Evolutionary conservation across 2,797 vertebrate species (phyloP), one percentile per base, ranked within the genome.

Genomic region (Ambastaia sidthimunki): DNA sequence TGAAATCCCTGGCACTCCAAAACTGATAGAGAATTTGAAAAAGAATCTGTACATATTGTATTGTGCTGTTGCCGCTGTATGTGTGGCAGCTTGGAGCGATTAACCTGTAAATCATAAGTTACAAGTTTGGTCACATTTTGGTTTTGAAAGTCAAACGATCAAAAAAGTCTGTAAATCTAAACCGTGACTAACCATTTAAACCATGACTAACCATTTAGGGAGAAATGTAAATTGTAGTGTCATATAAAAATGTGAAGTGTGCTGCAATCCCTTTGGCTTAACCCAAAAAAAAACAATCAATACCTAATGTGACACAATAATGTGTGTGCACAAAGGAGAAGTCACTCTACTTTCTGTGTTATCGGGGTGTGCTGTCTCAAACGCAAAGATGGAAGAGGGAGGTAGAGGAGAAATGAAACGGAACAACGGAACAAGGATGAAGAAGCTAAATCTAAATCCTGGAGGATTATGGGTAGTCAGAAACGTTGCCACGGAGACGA

Each of bases 291-390:
- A 60, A 63, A 75, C 74, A 63, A 77, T 67, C 28, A 72, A 72
- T 48, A 78, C 48, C 68, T 25, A 18, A 78, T 71, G 50, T 55
- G 48, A 80, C 59, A 19, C 71, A 80, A 57, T 63, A 74, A 65
- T 76, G 71, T 71, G 74, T 47, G 63, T 55, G 37, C 71, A 78
- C 80, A 81, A 80, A 76, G 82, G 63, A 69, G 76, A 78, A 74
- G 70, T 75, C 78, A 86, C 86, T 90, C 82, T 81, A 82, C 83
- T 86, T 82, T 72, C 86, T 87, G 54, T 90, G 91, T 88, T 90
- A 90, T 88, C 70, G 67, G 67, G 44, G n/a, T 54, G 81, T 73
- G 62, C 52, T 73, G 4, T 63, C 34, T 67, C 55, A 76, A 81
- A 82, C 74, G 76, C 60, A 9, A 60, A 6, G 73, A 72, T 59